Conservation (phyloP, 1,140 invertebrate species). For the Cydia fagiglandana region DNA sequence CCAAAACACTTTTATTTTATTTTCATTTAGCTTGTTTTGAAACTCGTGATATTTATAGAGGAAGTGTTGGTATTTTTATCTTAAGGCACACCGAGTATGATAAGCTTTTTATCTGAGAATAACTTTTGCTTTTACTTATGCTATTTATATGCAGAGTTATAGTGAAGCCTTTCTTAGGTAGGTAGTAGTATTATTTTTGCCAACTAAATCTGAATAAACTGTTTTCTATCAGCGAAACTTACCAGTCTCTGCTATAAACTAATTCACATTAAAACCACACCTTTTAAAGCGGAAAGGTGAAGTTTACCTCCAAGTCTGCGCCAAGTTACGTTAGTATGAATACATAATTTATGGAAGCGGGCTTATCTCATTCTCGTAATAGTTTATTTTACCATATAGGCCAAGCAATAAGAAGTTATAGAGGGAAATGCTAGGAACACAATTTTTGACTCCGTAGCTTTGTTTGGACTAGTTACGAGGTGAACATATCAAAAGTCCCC, state of each 20-base stretch:
- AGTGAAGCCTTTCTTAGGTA: no score
- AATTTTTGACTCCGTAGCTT: no score
- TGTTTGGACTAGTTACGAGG: no score
- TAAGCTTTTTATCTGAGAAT: background rate
- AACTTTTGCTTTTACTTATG: background rate
- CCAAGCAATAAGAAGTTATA: no score
- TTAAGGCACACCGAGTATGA: background rate
- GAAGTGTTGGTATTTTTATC: background rate
- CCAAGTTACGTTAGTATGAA: slow-evolving; percentile 5
- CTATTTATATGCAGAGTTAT: background rate
- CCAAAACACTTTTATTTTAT: slow-evolving; percentile 4
- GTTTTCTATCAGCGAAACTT: no score
- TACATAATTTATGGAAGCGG: background rate
- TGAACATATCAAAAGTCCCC: no score
- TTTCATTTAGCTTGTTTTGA: background rate
- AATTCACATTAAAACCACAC: background rate
- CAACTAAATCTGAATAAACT: no score
- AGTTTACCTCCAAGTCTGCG: background rate
- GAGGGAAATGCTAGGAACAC: no score
- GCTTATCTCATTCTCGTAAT: slow-evolving; percentile 11
- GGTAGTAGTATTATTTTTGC: no score
- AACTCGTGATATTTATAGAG: background rate
- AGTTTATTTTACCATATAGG: slow-evolving; percentile 11
- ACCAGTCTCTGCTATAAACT: background rate
- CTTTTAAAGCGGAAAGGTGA: background rate